A percentile compares a stretch with the other conserved stretches of the same genome.
Conservation (phyloP, 1,140 invertebrate genomes). For the Homarus americanus region DNA sequence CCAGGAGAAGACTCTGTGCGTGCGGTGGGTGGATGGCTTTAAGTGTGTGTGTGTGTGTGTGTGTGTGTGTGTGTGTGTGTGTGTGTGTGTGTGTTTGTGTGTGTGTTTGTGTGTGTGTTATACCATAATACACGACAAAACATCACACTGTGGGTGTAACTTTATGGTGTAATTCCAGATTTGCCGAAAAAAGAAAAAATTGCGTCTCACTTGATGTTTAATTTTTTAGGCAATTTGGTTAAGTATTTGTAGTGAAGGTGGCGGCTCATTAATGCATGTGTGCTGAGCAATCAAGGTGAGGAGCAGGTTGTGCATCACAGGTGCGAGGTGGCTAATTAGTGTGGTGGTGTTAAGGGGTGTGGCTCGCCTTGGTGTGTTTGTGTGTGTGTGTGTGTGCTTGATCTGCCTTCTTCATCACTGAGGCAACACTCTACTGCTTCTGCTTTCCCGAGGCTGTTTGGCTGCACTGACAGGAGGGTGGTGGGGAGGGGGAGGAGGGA, state of each 20-base stretch:
- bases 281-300: neutral
- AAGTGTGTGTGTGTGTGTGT: neutral
- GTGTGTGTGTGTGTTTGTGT: neutral
- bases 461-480: too few species aligned
- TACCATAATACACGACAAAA: too few species aligned
- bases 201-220: neutral
- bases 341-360: neutral
- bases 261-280: neutral
- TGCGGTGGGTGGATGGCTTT: neutral
- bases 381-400: neutral
- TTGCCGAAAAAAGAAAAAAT: too few species aligned
- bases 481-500: slow-evolving; percentile 1
- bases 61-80: slow-evolving; percentile 4
- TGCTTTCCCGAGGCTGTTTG: too few species aligned
- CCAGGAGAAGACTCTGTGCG: too few species aligned
- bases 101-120: too few species aligned
- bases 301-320: neutral
- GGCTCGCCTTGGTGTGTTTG: neutral
- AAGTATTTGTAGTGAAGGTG: neutral
- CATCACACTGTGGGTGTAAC: too few species aligned
- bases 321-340: neutral
- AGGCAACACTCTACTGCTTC: neutral
- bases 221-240: neutral
- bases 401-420: neutral
- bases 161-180: too few species aligned